A percentile compares a stretch with the other conserved stretches of the same genome.
phyloP scores from a whole-genome alignment of 2,113 vertebrate species.

The Hemibagrus wyckioides region DNA sequence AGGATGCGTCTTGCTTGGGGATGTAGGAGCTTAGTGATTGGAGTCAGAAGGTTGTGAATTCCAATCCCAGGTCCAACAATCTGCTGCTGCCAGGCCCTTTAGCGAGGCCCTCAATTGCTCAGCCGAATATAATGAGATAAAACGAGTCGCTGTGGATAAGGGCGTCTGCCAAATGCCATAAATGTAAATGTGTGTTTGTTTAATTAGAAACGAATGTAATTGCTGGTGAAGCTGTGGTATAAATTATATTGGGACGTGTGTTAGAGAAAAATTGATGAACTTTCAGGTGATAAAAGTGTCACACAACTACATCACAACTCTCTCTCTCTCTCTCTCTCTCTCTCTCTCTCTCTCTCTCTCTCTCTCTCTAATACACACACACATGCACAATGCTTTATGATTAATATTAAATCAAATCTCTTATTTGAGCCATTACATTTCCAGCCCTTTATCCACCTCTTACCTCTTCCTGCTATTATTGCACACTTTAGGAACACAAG shows the following conservation, averaged over 20 bases:
- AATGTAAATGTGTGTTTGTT: too few relatives aligned
- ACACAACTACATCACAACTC: not conserved
- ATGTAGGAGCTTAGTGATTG: too few relatives aligned
- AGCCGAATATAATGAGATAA: too few relatives aligned
- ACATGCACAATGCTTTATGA: constrained; percentile 8
- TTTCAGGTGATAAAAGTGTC: not conserved
- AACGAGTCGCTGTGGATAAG: too few relatives aligned
- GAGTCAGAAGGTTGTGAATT: too few relatives aligned
- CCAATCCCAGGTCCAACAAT: too few relatives aligned
- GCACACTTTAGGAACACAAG: constrained; percentile 3
- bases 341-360: not conserved
- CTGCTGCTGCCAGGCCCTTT: too few relatives aligned
- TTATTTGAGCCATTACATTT: constrained; percentile 37
- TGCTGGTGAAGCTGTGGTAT: not conserved
- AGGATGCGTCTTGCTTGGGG: too few relatives aligned
- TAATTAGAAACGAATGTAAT: not conserved
- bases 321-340: too few relatives aligned
- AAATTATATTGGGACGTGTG: not conserved
- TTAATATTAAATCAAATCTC: constrained; percentile 25
- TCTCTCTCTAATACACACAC: not conserved
- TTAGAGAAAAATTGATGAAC: not conserved
- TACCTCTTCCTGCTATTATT: not conserved
- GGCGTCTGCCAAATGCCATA: too few relatives aligned
- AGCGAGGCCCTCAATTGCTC: too few relatives aligned
- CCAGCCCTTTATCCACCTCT: constrained; percentile 11